phyloP scores from a whole-genome alignment of 2,888 invertebrate species.

The Caprella mutica region DNA sequence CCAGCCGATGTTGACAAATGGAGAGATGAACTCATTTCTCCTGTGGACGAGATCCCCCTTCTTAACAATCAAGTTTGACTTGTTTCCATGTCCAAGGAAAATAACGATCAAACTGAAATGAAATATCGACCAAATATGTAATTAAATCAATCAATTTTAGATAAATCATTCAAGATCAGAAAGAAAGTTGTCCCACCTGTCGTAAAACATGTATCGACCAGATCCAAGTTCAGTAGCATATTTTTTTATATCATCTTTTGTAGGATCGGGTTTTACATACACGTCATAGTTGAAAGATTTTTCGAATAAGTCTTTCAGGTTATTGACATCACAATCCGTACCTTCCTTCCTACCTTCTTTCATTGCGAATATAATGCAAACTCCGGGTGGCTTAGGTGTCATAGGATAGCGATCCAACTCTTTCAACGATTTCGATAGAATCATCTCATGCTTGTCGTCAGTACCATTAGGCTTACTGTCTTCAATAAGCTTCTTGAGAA shows the following conservation, averaged over 20 bases:
- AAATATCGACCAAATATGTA: too few species aligned
- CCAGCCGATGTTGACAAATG: conserved; percentile 27
- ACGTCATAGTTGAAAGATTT: conserved; percentile 23
- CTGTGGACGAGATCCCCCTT: conserved; percentile 17
- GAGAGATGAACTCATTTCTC: conserved; percentile 20
- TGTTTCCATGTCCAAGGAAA: conserved; percentile 31
- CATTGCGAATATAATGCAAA: conserved; percentile 31
- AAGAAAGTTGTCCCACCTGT: conserved; percentile 28
- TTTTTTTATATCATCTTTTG: conserved; percentile 16
- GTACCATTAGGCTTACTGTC: too few species aligned
- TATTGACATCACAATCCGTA: conserved; percentile 12
- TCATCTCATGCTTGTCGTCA: too few species aligned
- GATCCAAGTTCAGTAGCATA: conserved; percentile 21
- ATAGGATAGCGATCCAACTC: conserved; percentile 17
- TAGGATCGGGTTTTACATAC: conserved; percentile 19
- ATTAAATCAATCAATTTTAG: too few species aligned
- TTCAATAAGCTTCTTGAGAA: too few species aligned
- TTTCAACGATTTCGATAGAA: too few species aligned
- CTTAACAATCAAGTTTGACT: conserved; percentile 12
- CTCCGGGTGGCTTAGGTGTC: conserved; percentile 20
- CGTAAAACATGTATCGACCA: conserved; percentile 29
- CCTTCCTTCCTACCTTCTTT: conserved; percentile 14
- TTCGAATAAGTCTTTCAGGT: conserved; percentile 24
- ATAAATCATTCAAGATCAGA: too few species aligned
- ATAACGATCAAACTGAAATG: conserved; percentile 23